Base-by-base conservation (phyloP, 2,888 invertebrate species). In the Papilio demoleus region DNA sequence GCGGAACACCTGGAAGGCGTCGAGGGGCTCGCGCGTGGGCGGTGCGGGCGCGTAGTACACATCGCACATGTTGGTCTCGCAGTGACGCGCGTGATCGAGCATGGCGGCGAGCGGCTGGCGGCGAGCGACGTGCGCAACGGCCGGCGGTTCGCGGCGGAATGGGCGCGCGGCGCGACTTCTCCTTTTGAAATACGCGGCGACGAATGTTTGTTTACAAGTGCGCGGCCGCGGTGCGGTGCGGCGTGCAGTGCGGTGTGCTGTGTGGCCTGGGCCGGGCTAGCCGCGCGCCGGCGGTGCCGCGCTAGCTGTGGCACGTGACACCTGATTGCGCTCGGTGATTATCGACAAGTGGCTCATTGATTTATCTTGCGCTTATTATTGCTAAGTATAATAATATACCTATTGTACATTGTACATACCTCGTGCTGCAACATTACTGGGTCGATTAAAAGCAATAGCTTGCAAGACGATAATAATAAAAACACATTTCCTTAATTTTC, bases 11-110 rank as follows among this genome's bases (percentile, higher is more conserved):
- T 90, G 86, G 83, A 92, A 92, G 80, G 88, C 89, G 70, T 90
- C 92, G 76, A 92, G 92, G 72, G 89, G 88, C 76, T 87, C 86
- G 80, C 88, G 86, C 79, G 88, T 84, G 76, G 88, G 81, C 69
- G 88, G 83, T 68, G 84, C 76, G 70, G 87, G 83, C 74, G 84
- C 77, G 71, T 80, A 81, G 75, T 90, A 89, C 63, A 86, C 72
- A 50, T 92, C 91, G 86, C 86, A 88, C 92, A 90, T 91, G 85
- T 83, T 88, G 75, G 82, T 85, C 42, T 91, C 90, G 87, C 85
- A 88, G 70, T 88, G 87, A 76, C 92, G 90, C 89, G 89, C 88
- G 87, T 87, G 86, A 75, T 90, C 91, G 74, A 91, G 87, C 91
- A 92, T 91, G 76, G 79, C 80, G 77, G 77, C 87, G 86, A 83